These are phyloP conservation scores for Polymixis flavicincta DNA, from an alignment of 2,888 invertebrate genomes.

Conservation along the genomic window DNA sequence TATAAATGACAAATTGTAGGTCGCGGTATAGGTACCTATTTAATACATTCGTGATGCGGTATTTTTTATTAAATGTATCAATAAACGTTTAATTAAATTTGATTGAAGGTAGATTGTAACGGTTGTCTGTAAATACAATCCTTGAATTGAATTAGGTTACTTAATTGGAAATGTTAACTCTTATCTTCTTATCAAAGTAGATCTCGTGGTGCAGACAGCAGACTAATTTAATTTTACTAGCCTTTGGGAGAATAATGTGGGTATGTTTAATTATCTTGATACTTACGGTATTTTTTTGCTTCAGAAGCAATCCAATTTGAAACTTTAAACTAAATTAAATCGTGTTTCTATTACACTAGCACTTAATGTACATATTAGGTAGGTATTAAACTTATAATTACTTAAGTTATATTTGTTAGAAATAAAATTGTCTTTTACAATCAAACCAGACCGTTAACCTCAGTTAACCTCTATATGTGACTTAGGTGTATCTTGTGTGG, in stretches of 20 bases:
- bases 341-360: conserved; percentile 13
- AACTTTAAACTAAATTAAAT: conserved; percentile 23
- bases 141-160: no score
- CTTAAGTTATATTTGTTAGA: not conserved
- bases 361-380: not conserved
- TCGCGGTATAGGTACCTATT: conserved; percentile 29
- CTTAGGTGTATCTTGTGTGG: not conserved
- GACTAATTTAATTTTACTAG: conserved; percentile 17
- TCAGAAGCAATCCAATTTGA: not conserved
- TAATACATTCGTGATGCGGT: conserved; percentile 9
- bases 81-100: no score
- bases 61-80: not conserved
- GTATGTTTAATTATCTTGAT: conserved; percentile 32
- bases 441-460: conserved; percentile 28
- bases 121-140: no score
- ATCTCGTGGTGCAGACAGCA: not conserved
- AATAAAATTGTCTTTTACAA: conserved; percentile 30
- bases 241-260: conserved; percentile 17
- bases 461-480: conserved; percentile 24
- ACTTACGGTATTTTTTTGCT: conserved; percentile 15
- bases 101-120: no score
- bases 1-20: conserved; percentile 50
- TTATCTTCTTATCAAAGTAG: conserved; percentile 2
- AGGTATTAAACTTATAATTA: not conserved
- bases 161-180: not conserved